Base-by-base conservation (phyloP, 1,140 invertebrate genomes). In the Pomacea maculata region DNA sequence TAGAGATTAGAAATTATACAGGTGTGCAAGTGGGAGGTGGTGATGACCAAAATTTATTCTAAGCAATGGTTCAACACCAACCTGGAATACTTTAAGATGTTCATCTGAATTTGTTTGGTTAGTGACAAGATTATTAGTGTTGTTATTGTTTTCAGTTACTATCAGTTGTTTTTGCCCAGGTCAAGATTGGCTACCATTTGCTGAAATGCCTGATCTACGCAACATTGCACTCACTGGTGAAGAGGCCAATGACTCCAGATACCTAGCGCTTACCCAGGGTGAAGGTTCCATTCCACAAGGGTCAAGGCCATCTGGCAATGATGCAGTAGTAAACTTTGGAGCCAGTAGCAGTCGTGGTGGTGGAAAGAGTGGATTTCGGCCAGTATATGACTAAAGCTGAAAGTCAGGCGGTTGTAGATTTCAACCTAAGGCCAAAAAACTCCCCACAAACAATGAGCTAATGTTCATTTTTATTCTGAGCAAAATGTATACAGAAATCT, bases 191-290 rank as follows among this genome's bases (percentile, higher is more conserved):
- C 80, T 91, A 14, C 91, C 91, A 45, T 91, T 91, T 88, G 88
- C 90, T 54, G 91, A 91, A 84, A 91, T 91, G 87, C 90, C 90
- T 19, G 86, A 90, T 67, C 80, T 91, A 29, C 85, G 90, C 34
- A 91, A 91, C 86, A 90, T 90, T 75, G 89, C 88, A 4, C 80
- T 91, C 29, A 90, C 90, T 15, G 91, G 91, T 8, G 85, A 89
- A 64, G 91, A 91, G 75, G 79, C 83, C 52, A 89, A 91, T 83
- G 90, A 91, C 71, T 88, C 87, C 61, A 68, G 80, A 12, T 91
- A 90, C 80, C 74, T 86, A 73, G 87, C 86, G 9, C 80, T 90
- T 19, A 87, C 85, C 10, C 85, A 88, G 73, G 87, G 88, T 54
- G 87, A 89, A 67, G 88, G 87, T 1, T 86, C 88, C 15, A 88